These are phyloP conservation scores for Monomorium pharaonis DNA, from an alignment of 1,140 invertebrate species.

Conservation along the genomic window DNA sequence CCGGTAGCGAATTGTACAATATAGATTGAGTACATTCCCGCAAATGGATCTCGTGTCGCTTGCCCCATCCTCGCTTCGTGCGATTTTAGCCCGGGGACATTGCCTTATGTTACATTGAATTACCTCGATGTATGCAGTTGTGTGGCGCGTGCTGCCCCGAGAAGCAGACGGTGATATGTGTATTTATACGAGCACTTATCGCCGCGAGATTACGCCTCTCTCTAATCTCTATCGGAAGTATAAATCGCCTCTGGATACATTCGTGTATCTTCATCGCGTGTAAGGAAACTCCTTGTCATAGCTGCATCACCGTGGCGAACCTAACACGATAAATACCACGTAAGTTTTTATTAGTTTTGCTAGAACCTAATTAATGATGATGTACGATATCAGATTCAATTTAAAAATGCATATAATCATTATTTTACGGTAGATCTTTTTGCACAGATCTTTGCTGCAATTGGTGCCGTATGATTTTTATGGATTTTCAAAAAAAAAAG, in stretches of 20 bases:
- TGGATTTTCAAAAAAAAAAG: not conserved
- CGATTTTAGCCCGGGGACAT: not conserved
- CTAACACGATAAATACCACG: not conserved
- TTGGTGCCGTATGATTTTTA: not conserved
- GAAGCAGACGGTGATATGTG: conserved; percentile 17
- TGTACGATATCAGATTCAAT: not conserved
- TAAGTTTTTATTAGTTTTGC: not conserved
- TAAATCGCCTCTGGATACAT: not conserved
- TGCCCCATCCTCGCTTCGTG: not conserved
- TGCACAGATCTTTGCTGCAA: not conserved
- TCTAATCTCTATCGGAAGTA: conserved; percentile 32
- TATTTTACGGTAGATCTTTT: not conserved
- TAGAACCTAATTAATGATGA: not conserved
- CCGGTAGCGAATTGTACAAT: not conserved
- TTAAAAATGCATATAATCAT: not conserved
- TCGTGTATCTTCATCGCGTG: conserved; percentile 24
- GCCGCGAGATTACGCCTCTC: conserved; percentile 21
- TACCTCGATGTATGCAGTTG: not conserved
- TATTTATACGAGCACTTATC: conserved; percentile 44
- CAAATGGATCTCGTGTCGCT: not conserved
- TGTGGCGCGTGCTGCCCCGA: conserved; percentile 17
- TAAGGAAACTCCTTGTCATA: not conserved
- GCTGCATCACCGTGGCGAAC: not conserved
- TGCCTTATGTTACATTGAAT: conserved; percentile 31
- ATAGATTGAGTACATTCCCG: not conserved